Conservation (phyloP, 2,797 vertebrate species). For the Squalus acanthias region DNA sequence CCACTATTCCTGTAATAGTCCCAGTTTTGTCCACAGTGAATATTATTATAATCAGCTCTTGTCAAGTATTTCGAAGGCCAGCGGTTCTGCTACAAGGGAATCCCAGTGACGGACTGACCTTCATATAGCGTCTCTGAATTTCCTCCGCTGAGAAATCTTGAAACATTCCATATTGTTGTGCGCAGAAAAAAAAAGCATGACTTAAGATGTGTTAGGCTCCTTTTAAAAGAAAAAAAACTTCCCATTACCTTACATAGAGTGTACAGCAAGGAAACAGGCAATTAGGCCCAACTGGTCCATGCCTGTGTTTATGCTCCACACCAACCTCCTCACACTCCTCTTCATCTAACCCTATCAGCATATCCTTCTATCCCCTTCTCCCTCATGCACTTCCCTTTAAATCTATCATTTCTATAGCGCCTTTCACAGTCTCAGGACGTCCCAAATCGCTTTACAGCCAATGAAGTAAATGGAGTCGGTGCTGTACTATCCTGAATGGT, state of each 20-base stretch:
- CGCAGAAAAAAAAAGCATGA: neutral
- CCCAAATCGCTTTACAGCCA: neutral
- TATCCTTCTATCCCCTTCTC: neutral
- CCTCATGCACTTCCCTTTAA: neutral
- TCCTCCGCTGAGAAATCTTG: too few species aligned
- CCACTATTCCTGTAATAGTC: neutral
- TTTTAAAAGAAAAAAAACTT: too few species aligned
- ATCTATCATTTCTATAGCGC: neutral
- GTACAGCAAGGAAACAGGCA: too few species aligned
- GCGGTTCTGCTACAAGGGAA: neutral
- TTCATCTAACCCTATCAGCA: neutral
- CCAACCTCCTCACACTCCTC: neutral
- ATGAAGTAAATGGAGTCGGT: neutral
- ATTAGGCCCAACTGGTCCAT: neutral
- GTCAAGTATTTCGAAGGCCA: neutral
- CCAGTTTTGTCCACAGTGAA: neutral
- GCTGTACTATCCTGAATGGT: neutral
- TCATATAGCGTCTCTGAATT: too few species aligned
- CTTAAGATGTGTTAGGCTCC: too few species aligned
- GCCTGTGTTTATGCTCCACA: neutral
- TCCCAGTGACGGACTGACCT: too few species aligned
- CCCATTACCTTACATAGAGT: too few species aligned
- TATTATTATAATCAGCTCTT: neutral
- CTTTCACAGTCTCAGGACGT: neutral
- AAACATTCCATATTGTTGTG: neutral